Conservation (phyloP, 2,888 invertebrate genomes). For the Ectobius pallidus region DNA sequence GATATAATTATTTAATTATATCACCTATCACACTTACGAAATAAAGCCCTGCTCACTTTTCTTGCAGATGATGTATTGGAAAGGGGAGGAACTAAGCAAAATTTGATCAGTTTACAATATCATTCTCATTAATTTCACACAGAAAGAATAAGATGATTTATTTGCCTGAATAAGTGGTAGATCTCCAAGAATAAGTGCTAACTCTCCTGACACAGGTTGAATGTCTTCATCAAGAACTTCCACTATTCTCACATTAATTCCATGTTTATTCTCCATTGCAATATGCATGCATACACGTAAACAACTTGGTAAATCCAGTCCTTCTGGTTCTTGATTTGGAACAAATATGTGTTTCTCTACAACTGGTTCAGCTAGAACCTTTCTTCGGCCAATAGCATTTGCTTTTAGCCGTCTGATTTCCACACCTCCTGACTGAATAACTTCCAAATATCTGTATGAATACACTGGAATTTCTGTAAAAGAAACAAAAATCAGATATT, state of each 20-base stretch:
- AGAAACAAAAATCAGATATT: too few species aligned
- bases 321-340: constrained; percentile 59
- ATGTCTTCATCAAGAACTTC: constrained; percentile 60
- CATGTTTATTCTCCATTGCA: constrained; percentile 71
- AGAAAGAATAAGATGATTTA: too few species aligned
- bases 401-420: constrained; percentile 79
- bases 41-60: too few species aligned
- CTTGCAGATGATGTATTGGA: too few species aligned
- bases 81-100: too few species aligned
- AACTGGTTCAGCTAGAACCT: constrained; percentile 74
- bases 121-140: too few species aligned
- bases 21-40: too few species aligned
- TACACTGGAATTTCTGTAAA: constrained; percentile 53
- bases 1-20: too few species aligned
- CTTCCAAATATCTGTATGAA: constrained; percentile 58
- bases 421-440: constrained; percentile 72
- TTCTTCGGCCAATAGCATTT: constrained; percentile 71
- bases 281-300: constrained; percentile 70
- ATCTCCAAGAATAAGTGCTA: constrained; percentile 54
- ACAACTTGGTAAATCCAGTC: constrained; percentile 56
- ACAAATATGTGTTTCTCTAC: constrained; percentile 78
- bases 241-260: constrained; percentile 65
- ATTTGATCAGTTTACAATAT: too few species aligned
- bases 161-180: constrained; percentile 49
- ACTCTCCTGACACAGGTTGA: constrained; percentile 41